phyloP scores from a whole-genome alignment of 2,797 vertebrate genomes.

The Gouania willdenowi region DNA sequence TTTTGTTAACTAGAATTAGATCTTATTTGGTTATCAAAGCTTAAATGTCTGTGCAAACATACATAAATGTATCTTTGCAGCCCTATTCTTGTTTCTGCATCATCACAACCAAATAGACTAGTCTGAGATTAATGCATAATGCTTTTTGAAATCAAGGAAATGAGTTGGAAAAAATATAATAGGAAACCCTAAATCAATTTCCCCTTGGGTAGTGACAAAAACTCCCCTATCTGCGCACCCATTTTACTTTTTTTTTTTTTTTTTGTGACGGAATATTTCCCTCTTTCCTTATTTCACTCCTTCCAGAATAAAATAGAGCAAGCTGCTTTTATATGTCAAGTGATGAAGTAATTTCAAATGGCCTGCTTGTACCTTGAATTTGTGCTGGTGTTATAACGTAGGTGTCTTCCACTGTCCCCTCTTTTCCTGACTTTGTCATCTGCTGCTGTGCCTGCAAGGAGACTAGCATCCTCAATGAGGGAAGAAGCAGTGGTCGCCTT shows the following conservation, averaged over 20 bases:
- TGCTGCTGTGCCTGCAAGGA: slow-evolving; percentile 50
- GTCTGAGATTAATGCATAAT: slow-evolving; percentile 46
- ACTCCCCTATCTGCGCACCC: background rate
- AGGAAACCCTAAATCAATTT: slow-evolving; percentile 21
- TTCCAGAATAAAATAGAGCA: slow-evolving; percentile 3
- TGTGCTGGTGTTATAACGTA: slow-evolving; percentile 50
- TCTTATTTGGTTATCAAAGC: too few relatives aligned
- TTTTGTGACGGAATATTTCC: slow-evolving; percentile 17
- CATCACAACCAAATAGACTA: slow-evolving; percentile 45
- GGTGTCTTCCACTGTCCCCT: slow-evolving; percentile 38
- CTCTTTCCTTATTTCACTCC: background rate
- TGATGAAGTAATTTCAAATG: slow-evolving; percentile 29
- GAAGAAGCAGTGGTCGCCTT: slow-evolving; percentile 39
- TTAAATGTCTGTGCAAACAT: too few relatives aligned
- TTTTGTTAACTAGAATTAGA: too few relatives aligned
- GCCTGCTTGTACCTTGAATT: slow-evolving; percentile 23
- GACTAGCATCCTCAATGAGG: slow-evolving; percentile 53
- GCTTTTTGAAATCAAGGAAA: slow-evolving; percentile 45
- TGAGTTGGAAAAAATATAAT: slow-evolving; percentile 15
- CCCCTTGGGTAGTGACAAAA: slow-evolving; percentile 15
- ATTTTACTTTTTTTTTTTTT: background rate
- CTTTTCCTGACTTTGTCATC: slow-evolving; percentile 42
- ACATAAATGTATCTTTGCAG: too few relatives aligned
- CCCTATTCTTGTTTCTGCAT: slow-evolving; percentile 45
- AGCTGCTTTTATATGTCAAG: slow-evolving; percentile 8